Evolutionary conservation across 2,113 vertebrate genomes (phyloP).

Genomic region (Echinops telfairi): DNA sequence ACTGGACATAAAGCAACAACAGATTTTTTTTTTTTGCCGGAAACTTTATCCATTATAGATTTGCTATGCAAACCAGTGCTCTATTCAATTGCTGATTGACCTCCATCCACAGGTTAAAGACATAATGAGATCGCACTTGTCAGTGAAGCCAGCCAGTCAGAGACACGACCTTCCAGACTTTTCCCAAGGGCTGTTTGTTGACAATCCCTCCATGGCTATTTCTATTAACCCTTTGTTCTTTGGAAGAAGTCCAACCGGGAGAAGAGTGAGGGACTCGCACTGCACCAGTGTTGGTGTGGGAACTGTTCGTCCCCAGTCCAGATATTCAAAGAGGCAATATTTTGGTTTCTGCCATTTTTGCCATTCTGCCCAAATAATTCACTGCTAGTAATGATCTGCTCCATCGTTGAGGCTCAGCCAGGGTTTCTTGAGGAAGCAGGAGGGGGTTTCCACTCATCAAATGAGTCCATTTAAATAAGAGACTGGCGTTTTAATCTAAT

Average conservation of each 20-base stretch:
- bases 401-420: not conserved
- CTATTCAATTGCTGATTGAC: not conserved
- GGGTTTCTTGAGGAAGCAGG: not conserved
- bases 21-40: not conserved
- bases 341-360: not conserved
- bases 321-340: not conserved
- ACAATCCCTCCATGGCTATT: not conserved
- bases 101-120: not conserved
- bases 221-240: not conserved
- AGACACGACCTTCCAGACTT: not conserved
- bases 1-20: not conserved
- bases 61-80: not conserved
- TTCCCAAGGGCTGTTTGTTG: not conserved
- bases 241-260: not conserved
- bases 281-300: not conserved
- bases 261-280: not conserved
- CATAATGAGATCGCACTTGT: not conserved
- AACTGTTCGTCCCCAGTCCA: not conserved
- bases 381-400: not conserved
- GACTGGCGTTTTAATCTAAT: not conserved
- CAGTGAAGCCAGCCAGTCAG: not conserved
- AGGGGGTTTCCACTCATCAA: not conserved
- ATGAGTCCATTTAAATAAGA: not conserved
- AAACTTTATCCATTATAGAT: not conserved
- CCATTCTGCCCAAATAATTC: rapidly evolving